Evolutionary conservation across 2,888 invertebrate genomes (phyloP), one percentile per base, ranked within the genome.

Genomic region (Agrochola lota): DNA sequence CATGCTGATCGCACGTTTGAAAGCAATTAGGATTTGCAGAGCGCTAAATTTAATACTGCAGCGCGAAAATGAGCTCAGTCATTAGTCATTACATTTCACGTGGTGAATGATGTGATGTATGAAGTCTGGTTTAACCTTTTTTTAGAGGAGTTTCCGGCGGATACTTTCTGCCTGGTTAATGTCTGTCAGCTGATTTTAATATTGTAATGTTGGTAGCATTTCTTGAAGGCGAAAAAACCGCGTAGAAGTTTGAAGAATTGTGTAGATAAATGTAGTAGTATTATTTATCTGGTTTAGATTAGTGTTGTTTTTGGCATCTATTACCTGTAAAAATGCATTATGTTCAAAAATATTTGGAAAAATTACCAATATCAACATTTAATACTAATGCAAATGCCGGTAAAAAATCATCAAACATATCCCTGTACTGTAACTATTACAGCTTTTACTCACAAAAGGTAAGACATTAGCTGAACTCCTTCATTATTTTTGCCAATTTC

Each of bases 361-460:
- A 95, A 90, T 71, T 95, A 63, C 91, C 91, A 80, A 86, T 90
- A 68, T 85, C 90, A 23, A 94, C 93, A 90, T 84, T 87, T 76
- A 92, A 89, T 80, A 85, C 83, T 75, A 93, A 91, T 91, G 78
- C 89, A 83, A 90, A 90, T 82, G 91, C 91, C 89, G 89, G 90
- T 83, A 93, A 90, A 88, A 97, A 97, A 91, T 89, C 93, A 80
- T 89, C 93, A 81, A 97, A 97, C 81, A 94, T 97, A 79, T 94
- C 97, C 84, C 94, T 98, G 7, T 98, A 98, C 91, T 97, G 97
- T 90, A 98, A 98, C 94, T 97, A 97, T 83, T 98, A 98, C 93
- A 98, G 98, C 87, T 98, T 97, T 93, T 98, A 98, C 92, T 98
- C 98, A 57, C 98, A 98, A 96, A 98, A 98, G 97, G 98, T 98